Conservation (phyloP, 2,113 vertebrate species). For the Peromyscus maniculatus region DNA sequence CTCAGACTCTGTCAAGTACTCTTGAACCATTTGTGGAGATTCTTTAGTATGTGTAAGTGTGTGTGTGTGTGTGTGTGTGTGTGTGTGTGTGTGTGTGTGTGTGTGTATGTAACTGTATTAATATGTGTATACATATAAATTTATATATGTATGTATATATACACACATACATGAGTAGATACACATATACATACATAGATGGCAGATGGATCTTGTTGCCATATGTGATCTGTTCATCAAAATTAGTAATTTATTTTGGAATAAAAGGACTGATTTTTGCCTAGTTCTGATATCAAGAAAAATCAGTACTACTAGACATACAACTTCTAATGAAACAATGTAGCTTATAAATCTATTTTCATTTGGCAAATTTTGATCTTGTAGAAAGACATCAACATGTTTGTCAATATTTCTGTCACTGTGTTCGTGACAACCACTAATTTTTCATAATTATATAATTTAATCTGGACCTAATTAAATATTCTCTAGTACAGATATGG, state of each 20-base stretch:
- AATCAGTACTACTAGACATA: not conserved
- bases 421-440: constrained; percentile 34
- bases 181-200: accelerated
- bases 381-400: too few species aligned
- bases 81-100: not conserved
- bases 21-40: not conserved
- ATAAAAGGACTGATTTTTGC: not conserved
- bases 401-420: not conserved
- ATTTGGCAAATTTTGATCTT: not conserved
- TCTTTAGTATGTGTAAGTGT: not conserved
- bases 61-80: not conserved
- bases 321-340: not conserved
- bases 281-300: not conserved
- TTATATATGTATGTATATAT: too few species aligned
- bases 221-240: not conserved
- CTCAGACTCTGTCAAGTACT: accelerated
- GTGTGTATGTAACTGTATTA: not conserved
- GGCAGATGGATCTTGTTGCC: accelerated
- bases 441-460: constrained; percentile 75
- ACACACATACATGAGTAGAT: too few species aligned
- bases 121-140: not conserved
- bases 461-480: constrained; percentile 62
- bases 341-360: not conserved
- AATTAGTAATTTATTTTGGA: not conserved
- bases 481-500: constrained; percentile 67